Percentiles rank a stretch among this genome's conserved stretches.
Conservation (phyloP, 1,140 invertebrate genomes). For the Bombyx mandarina region DNA sequence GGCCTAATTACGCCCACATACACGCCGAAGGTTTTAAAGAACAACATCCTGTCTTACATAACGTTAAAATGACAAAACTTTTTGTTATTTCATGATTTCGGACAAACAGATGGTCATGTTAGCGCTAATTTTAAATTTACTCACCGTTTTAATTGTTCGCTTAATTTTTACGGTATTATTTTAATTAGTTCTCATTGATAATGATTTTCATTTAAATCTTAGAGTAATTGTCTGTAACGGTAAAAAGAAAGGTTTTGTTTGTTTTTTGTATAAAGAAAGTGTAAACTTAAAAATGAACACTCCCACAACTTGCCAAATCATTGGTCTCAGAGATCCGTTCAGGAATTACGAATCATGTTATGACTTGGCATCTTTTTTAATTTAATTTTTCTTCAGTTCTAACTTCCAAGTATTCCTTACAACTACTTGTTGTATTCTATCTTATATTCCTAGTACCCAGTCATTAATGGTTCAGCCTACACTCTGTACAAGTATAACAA, state of each 20-base stretch:
- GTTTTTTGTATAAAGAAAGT: conserved; percentile 13
- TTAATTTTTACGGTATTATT: conserved; percentile 3
- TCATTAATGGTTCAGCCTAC: too few species aligned
- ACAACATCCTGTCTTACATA: conserved; percentile 50
- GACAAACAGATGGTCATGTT: not conserved
- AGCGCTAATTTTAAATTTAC: conserved; percentile 48
- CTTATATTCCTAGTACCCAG: too few species aligned
- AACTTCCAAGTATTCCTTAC: too few species aligned
- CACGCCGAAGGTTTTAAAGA: conserved; percentile 30
- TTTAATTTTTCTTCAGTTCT: too few species aligned
- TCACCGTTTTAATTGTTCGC: conserved; percentile 23
- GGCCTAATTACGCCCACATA: conserved; percentile 26
- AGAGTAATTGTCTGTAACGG: too few species aligned
- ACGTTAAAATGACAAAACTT: conserved; percentile 30
- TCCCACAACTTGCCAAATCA: conserved; percentile 42
- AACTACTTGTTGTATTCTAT: too few species aligned
- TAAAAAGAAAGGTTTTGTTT: conserved; percentile 8
- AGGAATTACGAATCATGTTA: not conserved
- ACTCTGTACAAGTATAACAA: too few species aligned
- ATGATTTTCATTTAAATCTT: not conserved
- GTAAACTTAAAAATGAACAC: conserved; percentile 5
- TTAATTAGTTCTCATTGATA: not conserved
- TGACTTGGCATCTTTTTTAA: not conserved
- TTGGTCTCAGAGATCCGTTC: conserved; percentile 11
- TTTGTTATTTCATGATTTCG: not conserved